A percentile compares a stretch with the other conserved stretches of the same genome.
phyloP scores from a whole-genome alignment of 23 tunicate species.

The Halocynthia roretzi region DNA sequence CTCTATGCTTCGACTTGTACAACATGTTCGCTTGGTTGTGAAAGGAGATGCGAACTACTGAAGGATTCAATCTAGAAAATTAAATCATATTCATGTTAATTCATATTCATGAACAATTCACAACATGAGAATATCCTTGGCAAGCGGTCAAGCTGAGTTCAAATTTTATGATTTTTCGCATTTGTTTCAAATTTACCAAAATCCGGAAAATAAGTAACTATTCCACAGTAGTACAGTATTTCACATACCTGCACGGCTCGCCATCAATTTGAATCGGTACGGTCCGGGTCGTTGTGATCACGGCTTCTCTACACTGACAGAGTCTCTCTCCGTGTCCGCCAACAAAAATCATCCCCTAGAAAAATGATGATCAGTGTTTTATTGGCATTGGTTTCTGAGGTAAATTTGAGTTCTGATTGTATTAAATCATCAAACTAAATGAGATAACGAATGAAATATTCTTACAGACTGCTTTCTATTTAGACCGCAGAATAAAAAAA shows the following conservation, averaged over 20 bases:
- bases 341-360: conserved; percentile 89
- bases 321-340: conserved; percentile 97
- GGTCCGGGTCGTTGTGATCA: conserved; percentile 43
- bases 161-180: too few species aligned
- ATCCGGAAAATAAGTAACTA: background rate
- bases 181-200: too few species aligned
- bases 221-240: background rate
- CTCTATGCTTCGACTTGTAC: conserved; percentile 50
- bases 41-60: conserved; percentile 50
- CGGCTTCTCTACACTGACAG: conserved; percentile 71
- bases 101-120: too few species aligned
- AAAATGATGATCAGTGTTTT: too few species aligned
- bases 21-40: conserved; percentile 84
- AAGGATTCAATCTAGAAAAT: conserved; percentile 69
- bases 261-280: conserved; percentile 89
- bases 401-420: too few species aligned
- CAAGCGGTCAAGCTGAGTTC: too few species aligned
- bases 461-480: too few species aligned
- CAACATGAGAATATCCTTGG: too few species aligned
- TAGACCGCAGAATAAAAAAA: background rate
- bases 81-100: too few species aligned
- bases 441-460: background rate
- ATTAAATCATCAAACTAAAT: too few species aligned
- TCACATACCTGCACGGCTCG: conserved; percentile 74
- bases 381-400: too few species aligned